Evolutionary conservation across 2,888 invertebrate genomes (phyloP).

Genomic region (Lasius fuliginosus): DNA sequence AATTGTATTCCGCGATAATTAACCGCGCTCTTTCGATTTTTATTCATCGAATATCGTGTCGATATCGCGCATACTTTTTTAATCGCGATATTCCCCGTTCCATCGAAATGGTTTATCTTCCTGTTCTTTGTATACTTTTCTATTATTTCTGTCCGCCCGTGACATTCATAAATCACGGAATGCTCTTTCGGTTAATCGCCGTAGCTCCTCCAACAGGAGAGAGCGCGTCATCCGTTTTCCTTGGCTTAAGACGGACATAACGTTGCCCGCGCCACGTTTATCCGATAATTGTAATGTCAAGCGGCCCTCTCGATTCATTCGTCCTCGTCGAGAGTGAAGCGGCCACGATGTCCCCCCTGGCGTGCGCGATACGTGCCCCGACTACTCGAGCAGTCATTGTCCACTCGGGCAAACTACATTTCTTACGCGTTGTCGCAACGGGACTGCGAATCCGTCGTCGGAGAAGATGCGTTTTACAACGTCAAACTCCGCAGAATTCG

Average conservation of each 20-base stretch:
- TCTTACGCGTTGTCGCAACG: slow-evolving; percentile 54
- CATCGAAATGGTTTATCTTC: slow-evolving; percentile 16
- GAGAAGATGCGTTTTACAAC: slow-evolving; percentile 24
- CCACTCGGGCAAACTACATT: slow-evolving; percentile 55
- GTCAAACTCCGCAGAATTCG: slow-evolving; percentile 41
- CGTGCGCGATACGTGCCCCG: slow-evolving; percentile 52
- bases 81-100: slow-evolving; percentile 2
- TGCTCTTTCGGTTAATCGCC: slow-evolving; percentile 51
- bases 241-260: slow-evolving; percentile 52
- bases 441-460: slow-evolving; percentile 31
- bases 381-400: slow-evolving; percentile 54
- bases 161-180: slow-evolving; percentile 47
- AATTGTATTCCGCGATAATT: slow-evolving; percentile 29
- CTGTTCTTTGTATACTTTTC: not conserved
- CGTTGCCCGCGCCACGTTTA: slow-evolving; percentile 54
- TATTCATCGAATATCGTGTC: slow-evolving; percentile 26
- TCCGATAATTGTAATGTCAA: slow-evolving; percentile 60
- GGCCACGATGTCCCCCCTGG: slow-evolving; percentile 42
- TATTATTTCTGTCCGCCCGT: slow-evolving; percentile 11
- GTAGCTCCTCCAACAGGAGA: slow-evolving; percentile 31
- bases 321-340: slow-evolving; percentile 60
- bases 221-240: slow-evolving; percentile 50
- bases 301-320: slow-evolving; percentile 62
- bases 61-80: not conserved
- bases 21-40: not conserved